Conservation (phyloP, 2,113 vertebrate species). For the Syngnathus typhle region DNA sequence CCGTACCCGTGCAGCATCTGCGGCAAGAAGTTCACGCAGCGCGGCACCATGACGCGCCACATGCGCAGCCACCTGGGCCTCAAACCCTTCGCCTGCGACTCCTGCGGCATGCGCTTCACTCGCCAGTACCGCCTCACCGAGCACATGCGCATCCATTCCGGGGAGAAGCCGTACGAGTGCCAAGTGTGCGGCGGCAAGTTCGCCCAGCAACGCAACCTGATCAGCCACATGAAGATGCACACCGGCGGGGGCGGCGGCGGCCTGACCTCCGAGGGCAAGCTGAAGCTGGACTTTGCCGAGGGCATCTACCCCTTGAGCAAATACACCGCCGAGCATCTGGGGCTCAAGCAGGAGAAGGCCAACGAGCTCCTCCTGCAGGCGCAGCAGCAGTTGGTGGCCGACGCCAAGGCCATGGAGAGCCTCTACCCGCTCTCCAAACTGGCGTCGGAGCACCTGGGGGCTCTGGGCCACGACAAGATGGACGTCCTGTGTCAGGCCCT, state of each 20-base stretch:
- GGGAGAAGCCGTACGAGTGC: constrained; percentile 97
- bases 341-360: constrained; percentile 90
- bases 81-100: constrained; percentile 96
- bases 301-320: constrained; percentile 92
- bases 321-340: constrained; percentile 88
- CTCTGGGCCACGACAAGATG: constrained; percentile 87
- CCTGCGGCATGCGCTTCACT: constrained; percentile 98
- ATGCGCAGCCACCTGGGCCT: constrained; percentile 98
- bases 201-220: constrained; percentile 98
- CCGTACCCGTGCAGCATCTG: constrained; percentile 98
- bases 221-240: constrained; percentile 99
- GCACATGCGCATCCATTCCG: constrained; percentile 99
- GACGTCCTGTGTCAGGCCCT: constrained; percentile 80
- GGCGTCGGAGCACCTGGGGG: constrained; percentile 82
- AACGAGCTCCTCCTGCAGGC: constrained; percentile 87
- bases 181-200: constrained; percentile 99
- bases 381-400: constrained; percentile 84
- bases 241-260: constrained; percentile 73
- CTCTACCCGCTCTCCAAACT: constrained; percentile 92
- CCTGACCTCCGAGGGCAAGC: constrained; percentile 77
- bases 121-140: constrained; percentile 97
- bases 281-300: constrained; percentile 88
- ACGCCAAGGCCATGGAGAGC: constrained; percentile 89
- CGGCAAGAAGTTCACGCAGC: constrained; percentile 99
- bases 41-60: constrained; percentile 98